phyloP scores from a whole-genome alignment of 2,888 invertebrate genomes.

The Chorisops tibialis region DNA sequence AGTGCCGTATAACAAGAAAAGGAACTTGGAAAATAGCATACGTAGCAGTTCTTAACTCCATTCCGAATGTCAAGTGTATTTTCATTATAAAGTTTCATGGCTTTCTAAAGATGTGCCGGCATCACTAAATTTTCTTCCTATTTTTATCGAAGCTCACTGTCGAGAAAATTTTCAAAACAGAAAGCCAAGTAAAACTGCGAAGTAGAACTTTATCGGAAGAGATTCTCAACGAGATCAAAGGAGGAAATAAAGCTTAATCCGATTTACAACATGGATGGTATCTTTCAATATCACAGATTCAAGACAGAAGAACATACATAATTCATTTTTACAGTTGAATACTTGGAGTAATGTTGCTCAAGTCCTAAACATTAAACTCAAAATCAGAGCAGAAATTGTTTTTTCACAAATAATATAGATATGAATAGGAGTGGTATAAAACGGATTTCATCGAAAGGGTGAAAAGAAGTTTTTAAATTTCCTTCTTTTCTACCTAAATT shows the following conservation, averaged over 20 bases:
- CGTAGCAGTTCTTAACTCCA: conserved; percentile 12
- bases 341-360: no score
- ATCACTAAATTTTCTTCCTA: neutral
- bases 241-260: conserved; percentile 11
- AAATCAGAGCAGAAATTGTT: no score
- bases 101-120: neutral
- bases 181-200: neutral
- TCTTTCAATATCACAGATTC: no score
- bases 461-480: no score
- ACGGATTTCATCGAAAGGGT: no score
- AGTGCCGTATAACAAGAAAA: neutral
- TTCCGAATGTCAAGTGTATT: conserved; percentile 20
- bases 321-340: no score
- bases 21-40: neutral
- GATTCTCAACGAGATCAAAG: conserved; percentile 8
- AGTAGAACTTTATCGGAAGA: neutral
- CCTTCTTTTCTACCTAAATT: no score
- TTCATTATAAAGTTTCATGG: conserved; percentile 21
- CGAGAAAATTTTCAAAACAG: neutral
- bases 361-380: no score
- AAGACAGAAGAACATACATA: no score
- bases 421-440: no score
- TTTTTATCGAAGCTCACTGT: neutral
- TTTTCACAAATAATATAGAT: no score
- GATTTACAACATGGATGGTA: conserved; percentile 5